These are phyloP conservation scores for Enteromius viviparus DNA, from an alignment of 2,797 vertebrate genomes.

Conservation along the genomic window DNA sequence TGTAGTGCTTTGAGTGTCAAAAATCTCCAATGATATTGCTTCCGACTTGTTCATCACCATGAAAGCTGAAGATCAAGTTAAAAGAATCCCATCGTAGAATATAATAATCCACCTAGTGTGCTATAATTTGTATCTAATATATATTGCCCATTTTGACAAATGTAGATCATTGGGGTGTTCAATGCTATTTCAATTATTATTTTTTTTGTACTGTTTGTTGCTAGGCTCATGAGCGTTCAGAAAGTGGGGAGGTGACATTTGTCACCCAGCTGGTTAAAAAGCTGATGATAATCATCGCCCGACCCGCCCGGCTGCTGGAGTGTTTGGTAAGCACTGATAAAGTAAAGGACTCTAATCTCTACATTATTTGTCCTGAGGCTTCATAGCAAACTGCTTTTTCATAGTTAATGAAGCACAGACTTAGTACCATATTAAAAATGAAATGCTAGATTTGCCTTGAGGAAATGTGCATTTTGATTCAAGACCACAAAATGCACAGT, in stretches of 20 bases:
- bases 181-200: background rate
- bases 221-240: slow-evolving; percentile 93
- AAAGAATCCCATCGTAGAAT: background rate
- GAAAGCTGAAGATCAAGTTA: background rate
- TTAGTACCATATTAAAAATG: background rate
- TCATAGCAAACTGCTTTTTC: slow-evolving; percentile 18
- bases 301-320: slow-evolving; percentile 93
- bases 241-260: slow-evolving; percentile 93
- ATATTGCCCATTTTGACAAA: background rate
- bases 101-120: background rate
- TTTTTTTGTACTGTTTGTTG: background rate
- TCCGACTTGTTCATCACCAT: background rate
- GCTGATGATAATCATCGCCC: slow-evolving; percentile 95
- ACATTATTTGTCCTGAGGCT: slow-evolving; percentile 10
- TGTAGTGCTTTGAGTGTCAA: slow-evolving; percentile 5
- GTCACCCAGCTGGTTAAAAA: slow-evolving; percentile 92
- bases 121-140: background rate
- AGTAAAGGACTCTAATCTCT: slow-evolving; percentile 22
- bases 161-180: background rate
- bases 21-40: background rate
- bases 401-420: slow-evolving; percentile 32
- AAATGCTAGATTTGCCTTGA: slow-evolving; percentile 1
- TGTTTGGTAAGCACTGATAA: slow-evolving; percentile 86
- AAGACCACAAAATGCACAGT: slow-evolving; percentile 21
- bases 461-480: slow-evolving; percentile 1